Base-by-base conservation (phyloP, 2,113 vertebrate species). In the Labeo catla region DNA sequence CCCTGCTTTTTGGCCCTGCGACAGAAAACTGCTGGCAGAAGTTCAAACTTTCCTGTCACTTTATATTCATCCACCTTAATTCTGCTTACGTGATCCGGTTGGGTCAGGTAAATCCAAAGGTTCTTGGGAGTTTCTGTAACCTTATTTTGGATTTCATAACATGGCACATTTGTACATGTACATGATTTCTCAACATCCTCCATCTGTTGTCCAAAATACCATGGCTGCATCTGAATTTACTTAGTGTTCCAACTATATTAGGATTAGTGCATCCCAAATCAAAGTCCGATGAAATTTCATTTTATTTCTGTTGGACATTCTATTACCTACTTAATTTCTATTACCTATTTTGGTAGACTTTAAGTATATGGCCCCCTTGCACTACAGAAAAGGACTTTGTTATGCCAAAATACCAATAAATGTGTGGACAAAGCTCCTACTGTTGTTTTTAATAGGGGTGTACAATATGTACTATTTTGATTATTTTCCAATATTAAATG, bases 1-100 rank as follows among this genome's bases (percentile, higher is more conserved):
- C 28, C 74, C 23, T 59, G 45, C 15, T 36, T 74, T 77, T 76
- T 86, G 85, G 79, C 86, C 23, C 70, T 28, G 34, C 28, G 6
- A 13, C 80, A 86, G 52, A 43, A 66, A 83, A 81, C 15, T 50
- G 15, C 57, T 84, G 82, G 82, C 68, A 23, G 34, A 54, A 7
- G 82, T 81, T 61, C 77, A 73, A 70, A 59, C 50, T 36, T 73
- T 81, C 15, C 66, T 74, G 59, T 81, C 63, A 57, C 50, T 57
- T 80, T 70, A 6, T 70, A 66, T 77, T 66, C 0, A 13, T 66
- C 76, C 50, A 49, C 76, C 59, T 12, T n/a, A 50, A 73, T 50
- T 81, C 77, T 61, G 63, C 84, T 81, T 21, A 21, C 45, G 34
- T 49, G 61, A 80, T 43, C 39, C 57, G 23, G 47, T 66, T 70